Evolutionary conservation across 2,797 vertebrate genomes (phyloP).

Genomic region (Clarias pachynema): DNA sequence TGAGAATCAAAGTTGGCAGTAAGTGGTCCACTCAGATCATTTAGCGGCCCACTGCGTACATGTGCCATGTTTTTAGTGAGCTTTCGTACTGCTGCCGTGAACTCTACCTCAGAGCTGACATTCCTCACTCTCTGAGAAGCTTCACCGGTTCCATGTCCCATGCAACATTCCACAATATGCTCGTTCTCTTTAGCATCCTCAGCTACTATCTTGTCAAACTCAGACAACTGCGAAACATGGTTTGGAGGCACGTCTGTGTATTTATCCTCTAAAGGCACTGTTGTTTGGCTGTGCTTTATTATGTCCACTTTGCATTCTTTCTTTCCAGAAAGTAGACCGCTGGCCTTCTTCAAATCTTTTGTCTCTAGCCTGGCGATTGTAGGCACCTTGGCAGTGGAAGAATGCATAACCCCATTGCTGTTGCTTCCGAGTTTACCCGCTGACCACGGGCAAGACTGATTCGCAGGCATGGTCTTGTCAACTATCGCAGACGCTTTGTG

Average conservation of each 20-base stretch:
- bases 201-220: slow-evolving; percentile 42
- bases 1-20: slow-evolving; percentile 13
- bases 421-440: slow-evolving; percentile 68
- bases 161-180: slow-evolving; percentile 36
- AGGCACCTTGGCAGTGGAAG: slow-evolving; percentile 84
- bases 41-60: slow-evolving; percentile 27
- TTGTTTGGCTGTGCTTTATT: slow-evolving; percentile 13
- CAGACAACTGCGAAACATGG: slow-evolving; percentile 28
- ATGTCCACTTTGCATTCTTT: slow-evolving; percentile 54
- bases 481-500: slow-evolving; percentile 15
- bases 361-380: slow-evolving; percentile 65
- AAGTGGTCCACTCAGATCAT: slow-evolving; percentile 15
- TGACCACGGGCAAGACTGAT: slow-evolving; percentile 73
- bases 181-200: slow-evolving; percentile 47
- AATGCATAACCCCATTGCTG: slow-evolving; percentile 69
- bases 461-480: slow-evolving; percentile 73
- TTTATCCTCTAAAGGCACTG: slow-evolving; percentile 52
- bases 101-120: slow-evolving; percentile 57
- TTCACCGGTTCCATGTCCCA: slow-evolving; percentile 19
- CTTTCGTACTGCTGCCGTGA: slow-evolving; percentile 66
- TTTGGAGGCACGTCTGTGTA: slow-evolving; percentile 42
- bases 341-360: slow-evolving; percentile 60
- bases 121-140: slow-evolving; percentile 44
- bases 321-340: slow-evolving; percentile 39
- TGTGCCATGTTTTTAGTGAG: slow-evolving; percentile 51